Percentiles rank a stretch among this genome's conserved stretches.
Evolutionary conservation across 2,888 invertebrate genomes (phyloP).

Genomic region (Drosophila percnosoma): DNA sequence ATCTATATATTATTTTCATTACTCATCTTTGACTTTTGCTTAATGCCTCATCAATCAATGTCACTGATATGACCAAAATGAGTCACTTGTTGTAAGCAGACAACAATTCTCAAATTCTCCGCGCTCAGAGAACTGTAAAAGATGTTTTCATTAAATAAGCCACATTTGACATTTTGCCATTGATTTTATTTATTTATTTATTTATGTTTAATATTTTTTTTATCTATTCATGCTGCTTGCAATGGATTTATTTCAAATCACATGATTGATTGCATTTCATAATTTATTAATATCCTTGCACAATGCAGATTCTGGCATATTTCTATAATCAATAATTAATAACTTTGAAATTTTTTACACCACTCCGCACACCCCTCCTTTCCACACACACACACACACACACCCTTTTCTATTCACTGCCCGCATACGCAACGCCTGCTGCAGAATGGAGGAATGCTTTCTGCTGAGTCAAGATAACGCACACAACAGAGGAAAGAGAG

Average conservation of each 20-base stretch:
- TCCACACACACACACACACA: background rate
- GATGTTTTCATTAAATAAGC: slow-evolving; percentile 1
- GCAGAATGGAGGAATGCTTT: slow-evolving; percentile 36
- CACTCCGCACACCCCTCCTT: background rate
- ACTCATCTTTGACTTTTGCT: slow-evolving; percentile 20
- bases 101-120: background rate
- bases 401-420: slow-evolving; percentile 28
- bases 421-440: slow-evolving; percentile 59
- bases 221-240: background rate
- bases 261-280: slow-evolving; percentile 65
- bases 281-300: slow-evolving; percentile 56
- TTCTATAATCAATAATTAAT: slow-evolving; percentile 53
- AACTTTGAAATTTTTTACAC: slow-evolving; percentile 17
- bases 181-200: slow-evolving; percentile 2
- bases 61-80: slow-evolving; percentile 22
- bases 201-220: background rate
- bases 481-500: slow-evolving; percentile 1
- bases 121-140: background rate
- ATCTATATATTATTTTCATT: slow-evolving; percentile 16
- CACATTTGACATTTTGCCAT: background rate
- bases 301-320: slow-evolving; percentile 42
- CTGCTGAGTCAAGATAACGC: slow-evolving; percentile 70
- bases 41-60: slow-evolving; percentile 44
- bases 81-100: slow-evolving; percentile 1
- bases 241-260: slow-evolving; percentile 2